phyloP scores from a whole-genome alignment of 2,113 vertebrate species.

The Melanerpes aurifrons region DNA sequence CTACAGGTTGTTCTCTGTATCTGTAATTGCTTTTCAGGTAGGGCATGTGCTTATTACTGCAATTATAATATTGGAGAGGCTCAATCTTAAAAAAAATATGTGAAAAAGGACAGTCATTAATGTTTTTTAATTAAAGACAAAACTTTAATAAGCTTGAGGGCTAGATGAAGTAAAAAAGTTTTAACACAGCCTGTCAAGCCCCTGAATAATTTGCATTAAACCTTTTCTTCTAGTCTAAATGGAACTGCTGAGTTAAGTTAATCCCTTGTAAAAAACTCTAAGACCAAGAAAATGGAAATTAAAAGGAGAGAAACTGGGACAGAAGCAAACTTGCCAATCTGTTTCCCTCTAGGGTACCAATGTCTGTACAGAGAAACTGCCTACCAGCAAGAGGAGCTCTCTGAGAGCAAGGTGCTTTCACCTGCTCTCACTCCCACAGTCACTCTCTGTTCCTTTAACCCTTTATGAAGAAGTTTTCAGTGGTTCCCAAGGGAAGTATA shows the following conservation, averaged over 20 bases:
- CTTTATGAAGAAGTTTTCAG: not conserved
- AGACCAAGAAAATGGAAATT: not conserved
- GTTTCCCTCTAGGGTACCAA: not conserved
- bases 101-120: not conserved
- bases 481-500: not conserved
- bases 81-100: not conserved
- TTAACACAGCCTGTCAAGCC: not conserved
- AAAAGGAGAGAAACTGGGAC: not conserved
- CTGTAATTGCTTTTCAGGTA: slow-evolving; percentile 28
- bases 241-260: not conserved
- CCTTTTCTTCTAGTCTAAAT: not conserved
- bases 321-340: not conserved
- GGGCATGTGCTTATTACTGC: not conserved
- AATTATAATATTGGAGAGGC: not conserved
- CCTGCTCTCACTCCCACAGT: not conserved
- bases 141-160: not conserved
- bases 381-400: not conserved
- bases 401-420: not conserved
- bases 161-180: not conserved
- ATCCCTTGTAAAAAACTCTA: not conserved
- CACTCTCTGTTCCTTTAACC: not conserved
- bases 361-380: not conserved
- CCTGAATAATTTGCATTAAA: slow-evolving; percentile 13
- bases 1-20: not conserved
- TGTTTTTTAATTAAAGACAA: not conserved